A percentile compares a stretch with the other conserved stretches of the same genome.
phyloP scores from a whole-genome alignment of 2,888 invertebrate species.

The Hofmannophila pseudospretella region DNA sequence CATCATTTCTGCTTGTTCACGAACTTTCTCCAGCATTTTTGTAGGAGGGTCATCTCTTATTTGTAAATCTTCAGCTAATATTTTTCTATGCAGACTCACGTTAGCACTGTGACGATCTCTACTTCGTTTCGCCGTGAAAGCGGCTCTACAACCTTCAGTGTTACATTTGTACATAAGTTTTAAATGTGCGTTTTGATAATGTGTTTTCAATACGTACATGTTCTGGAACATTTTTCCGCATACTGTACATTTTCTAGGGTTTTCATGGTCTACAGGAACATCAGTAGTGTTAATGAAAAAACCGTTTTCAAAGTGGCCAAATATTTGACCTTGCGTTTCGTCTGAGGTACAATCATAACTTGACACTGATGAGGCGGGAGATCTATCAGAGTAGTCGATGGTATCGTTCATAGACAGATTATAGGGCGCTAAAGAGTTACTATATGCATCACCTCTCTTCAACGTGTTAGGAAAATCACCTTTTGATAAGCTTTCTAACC shows the following conservation, averaged over 20 bases:
- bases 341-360: constrained; percentile 78
- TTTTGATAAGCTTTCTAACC: constrained; percentile 88
- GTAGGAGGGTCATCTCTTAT: constrained; percentile 60
- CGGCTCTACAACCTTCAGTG: constrained; percentile 95
- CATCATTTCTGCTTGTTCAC: constrained; percentile 88
- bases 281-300: constrained; percentile 85
- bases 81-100: constrained; percentile 92
- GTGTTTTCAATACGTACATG: constrained; percentile 94
- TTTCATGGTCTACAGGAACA: constrained; percentile 94
- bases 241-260: constrained; percentile 92
- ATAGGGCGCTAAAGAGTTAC: constrained; percentile 43
- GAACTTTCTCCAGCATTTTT: constrained; percentile 73
- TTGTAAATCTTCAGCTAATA: constrained; percentile 81
- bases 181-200: constrained; percentile 96
- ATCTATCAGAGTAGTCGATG: constrained; percentile 69
- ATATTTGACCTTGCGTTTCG: constrained; percentile 81
- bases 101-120: constrained; percentile 96
- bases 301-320: constrained; percentile 85
- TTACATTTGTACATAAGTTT: constrained; percentile 97
- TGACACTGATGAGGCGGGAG: constrained; percentile 79
- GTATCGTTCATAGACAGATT: constrained; percentile 59
- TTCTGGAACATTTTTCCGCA: constrained; percentile 97
- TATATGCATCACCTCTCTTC: constrained; percentile 46
- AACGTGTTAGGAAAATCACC: constrained; percentile 81
- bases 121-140: constrained; percentile 94